These are phyloP conservation scores for Pocillopora meandrina DNA, from an alignment of 92 coral and sea anemone species.

Conservation along the genomic window DNA sequence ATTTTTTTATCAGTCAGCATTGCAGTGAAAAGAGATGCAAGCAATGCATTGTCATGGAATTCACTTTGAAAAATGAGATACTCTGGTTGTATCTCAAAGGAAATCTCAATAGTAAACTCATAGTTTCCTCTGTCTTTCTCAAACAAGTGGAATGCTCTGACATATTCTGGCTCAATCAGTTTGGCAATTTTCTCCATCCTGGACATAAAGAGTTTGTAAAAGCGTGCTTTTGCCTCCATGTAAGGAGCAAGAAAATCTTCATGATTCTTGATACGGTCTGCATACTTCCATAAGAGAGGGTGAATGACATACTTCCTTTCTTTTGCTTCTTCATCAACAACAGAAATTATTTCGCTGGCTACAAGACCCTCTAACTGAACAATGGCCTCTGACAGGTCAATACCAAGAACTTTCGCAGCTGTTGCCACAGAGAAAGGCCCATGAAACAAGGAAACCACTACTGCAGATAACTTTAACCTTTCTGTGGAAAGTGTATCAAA, in stretches of 20 bases:
- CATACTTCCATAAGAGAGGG: slow-evolving; percentile 13
- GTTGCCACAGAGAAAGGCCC: slow-evolving; percentile 9
- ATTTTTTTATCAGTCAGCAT: slow-evolving; percentile 1
- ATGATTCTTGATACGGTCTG: slow-evolving; percentile 9
- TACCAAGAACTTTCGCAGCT: slow-evolving; percentile 16
- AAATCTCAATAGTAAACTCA: slow-evolving; percentile 17
- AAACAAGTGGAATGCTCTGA: background rate
- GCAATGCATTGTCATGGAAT: slow-evolving; percentile 14
- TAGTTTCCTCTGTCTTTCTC: slow-evolving; percentile 3
- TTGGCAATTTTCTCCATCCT: slow-evolving; percentile 4
- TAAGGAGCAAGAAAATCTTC: background rate
- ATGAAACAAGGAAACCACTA: slow-evolving; percentile 17
- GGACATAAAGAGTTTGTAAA: background rate
- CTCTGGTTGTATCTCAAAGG: background rate
- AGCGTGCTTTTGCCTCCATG: slow-evolving; percentile 6
- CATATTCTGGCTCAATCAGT: slow-evolving; percentile 1
- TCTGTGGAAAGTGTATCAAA: slow-evolving; percentile 11
- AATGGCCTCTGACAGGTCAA: background rate
- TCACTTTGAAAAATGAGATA: slow-evolving; percentile 11
- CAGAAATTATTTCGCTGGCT: slow-evolving; percentile 7
- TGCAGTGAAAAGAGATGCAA: background rate
- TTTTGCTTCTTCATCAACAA: slow-evolving; percentile 2
- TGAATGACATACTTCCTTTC: slow-evolving; percentile 31
- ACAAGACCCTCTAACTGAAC: slow-evolving; percentile 13
- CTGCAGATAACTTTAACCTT: slow-evolving; percentile 14